Percentiles rank a stretch among this genome's conserved stretches.
Conservation (phyloP, 2,797 vertebrate genomes). For the Pipistrellus nathusii region DNA sequence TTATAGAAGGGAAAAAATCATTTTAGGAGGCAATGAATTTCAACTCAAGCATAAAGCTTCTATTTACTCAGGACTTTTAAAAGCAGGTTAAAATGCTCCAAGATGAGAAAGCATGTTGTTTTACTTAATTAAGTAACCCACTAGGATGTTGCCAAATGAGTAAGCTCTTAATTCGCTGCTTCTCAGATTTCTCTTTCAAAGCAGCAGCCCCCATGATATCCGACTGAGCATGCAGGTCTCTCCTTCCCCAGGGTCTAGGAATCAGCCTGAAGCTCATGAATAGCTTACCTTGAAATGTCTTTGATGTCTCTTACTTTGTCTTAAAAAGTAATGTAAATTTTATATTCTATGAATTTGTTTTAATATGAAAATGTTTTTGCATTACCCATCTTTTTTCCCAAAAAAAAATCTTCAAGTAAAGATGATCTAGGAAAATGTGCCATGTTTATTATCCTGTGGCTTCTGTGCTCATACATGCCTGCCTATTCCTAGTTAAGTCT, state of each 20-base stretch:
- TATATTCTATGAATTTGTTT: slow-evolving; percentile 77
- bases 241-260: background rate
- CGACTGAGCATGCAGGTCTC: slow-evolving; percentile 10
- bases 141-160: slow-evolving; percentile 65
- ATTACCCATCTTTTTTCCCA: background rate
- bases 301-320: slow-evolving; percentile 69
- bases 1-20: slow-evolving; percentile 12
- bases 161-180: slow-evolving; percentile 51
- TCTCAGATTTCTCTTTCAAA: slow-evolving; percentile 10
- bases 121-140: slow-evolving; percentile 17
- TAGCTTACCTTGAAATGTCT: slow-evolving; percentile 65
- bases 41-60: slow-evolving; percentile 47
- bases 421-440: slow-evolving; percentile 68
- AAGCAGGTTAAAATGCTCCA: slow-evolving; percentile 53
- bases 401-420: slow-evolving; percentile 76
- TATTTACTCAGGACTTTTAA: slow-evolving; percentile 65
- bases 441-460: slow-evolving; percentile 70
- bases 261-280: slow-evolving; percentile 46
- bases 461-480: background rate
- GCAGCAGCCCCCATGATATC: background rate
- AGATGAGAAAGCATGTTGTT: slow-evolving; percentile 47
- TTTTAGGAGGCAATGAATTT: slow-evolving; percentile 25
- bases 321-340: slow-evolving; percentile 77
- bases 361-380: slow-evolving; percentile 80
- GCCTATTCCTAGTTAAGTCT: background rate